Evolutionary conservation across 2,888 invertebrate species (phyloP), one percentile per base, ranked within the genome.

Genomic region (Rhimphoctona megacephalus): DNA sequence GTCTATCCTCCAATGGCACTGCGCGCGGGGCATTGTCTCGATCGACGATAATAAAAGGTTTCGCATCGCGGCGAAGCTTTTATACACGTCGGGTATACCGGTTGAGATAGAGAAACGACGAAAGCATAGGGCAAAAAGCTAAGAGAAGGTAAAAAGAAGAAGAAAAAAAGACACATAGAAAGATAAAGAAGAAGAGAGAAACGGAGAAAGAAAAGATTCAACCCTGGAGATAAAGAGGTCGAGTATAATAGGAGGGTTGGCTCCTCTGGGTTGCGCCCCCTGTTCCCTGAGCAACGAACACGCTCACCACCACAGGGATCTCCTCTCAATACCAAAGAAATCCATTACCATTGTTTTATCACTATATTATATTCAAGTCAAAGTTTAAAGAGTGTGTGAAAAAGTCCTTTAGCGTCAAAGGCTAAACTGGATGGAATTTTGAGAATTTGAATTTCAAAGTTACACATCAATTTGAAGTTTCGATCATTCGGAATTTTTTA

Each of bases 1-100:
- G 61, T 61, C 61, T 61, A 61, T 61, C 61, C 61, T 61, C 61
- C 61, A 87, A 73, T 78, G 72, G 79, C 81, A 80, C 30, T 17
- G 61, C 61, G 83, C 78, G 85, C 76, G 81, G 83, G 73, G 89
- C 85, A 92, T 92, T 92, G 92, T 92, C 88, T 90, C 88, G 91
- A 89, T 90, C 90, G 88, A 89, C 90, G 91, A 92, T 92, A 91
- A 92, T 92, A 91, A 92, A 92, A 91, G 92, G 88, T 91, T 91
- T 92, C 91, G 91, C 91, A 92, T 91, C 89, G 90, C 89, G 90
- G 89, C 88, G 83, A 82, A 85, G 83, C 86, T 88, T 86, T 85
- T 72, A 72, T 79, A 83, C 30, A 33, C 57, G 36, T 46, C 22
- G 79, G 80, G 54, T 22, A 70, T 77, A 72, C 66, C 78, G 64